phyloP scores from a whole-genome alignment of 2,797 vertebrate species.

The Pseudocheirus occidentalis region DNA sequence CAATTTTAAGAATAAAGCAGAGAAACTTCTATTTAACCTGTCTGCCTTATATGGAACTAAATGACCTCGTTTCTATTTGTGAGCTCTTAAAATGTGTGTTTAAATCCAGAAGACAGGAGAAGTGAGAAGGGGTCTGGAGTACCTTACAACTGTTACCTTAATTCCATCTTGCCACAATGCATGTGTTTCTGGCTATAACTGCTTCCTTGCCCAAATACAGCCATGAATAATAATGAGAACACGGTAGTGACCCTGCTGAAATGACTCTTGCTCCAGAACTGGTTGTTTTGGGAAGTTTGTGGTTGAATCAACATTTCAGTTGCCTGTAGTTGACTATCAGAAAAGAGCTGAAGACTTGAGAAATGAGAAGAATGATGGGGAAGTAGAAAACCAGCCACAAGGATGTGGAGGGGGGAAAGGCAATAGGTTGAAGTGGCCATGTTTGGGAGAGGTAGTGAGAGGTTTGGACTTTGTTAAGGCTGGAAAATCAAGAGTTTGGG shows the following conservation, averaged over 20 bases:
- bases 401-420: neutral
- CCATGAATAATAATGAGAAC: neutral
- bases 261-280: neutral
- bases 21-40: neutral
- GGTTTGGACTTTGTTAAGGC: neutral
- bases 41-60: neutral
- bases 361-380: neutral
- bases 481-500: neutral
- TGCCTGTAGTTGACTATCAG: neutral
- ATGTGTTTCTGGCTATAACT: neutral
- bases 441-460: neutral
- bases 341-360: neutral
- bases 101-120: neutral
- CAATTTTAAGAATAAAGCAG: constrained; percentile 54
- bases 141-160: neutral
- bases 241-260: neutral
- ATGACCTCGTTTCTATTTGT: neutral
- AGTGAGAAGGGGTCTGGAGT: neutral
- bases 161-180: neutral
- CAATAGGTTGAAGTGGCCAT: neutral
- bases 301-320: neutral
- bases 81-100: neutral
- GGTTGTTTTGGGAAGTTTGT: neutral
- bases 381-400: neutral
- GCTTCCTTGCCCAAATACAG: neutral